A percentile compares a stretch with the other conserved stretches of the same genome.
Conservation (phyloP, 2,888 invertebrate species). For the Acrobasis suavella region DNA sequence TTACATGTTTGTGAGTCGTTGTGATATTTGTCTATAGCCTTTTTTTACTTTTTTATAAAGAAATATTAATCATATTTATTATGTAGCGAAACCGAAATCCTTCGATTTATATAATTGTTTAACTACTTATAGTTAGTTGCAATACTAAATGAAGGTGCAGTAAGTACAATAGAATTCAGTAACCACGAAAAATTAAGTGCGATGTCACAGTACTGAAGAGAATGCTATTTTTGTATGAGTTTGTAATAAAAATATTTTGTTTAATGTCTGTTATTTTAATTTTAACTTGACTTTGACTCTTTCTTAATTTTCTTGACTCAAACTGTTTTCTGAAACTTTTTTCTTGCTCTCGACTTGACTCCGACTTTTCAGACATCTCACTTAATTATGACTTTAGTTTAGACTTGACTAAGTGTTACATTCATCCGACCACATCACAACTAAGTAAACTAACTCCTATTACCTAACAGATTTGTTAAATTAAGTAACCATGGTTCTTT, state of each 20-base stretch:
- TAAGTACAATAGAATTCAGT: slow-evolving; percentile 26
- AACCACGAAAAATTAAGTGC: slow-evolving; percentile 63
- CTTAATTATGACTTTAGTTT: slow-evolving; percentile 50
- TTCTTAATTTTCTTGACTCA: slow-evolving; percentile 30
- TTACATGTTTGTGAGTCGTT: slow-evolving; percentile 33
- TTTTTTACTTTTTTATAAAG: slow-evolving; percentile 50
- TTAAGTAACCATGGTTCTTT: too few species aligned
- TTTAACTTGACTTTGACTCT: slow-evolving; percentile 31
- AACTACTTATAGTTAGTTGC: slow-evolving; percentile 45
- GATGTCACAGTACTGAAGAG: slow-evolving; percentile 54
- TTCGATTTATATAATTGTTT: slow-evolving; percentile 49
- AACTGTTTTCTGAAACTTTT: slow-evolving; percentile 28
- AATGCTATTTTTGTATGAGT: slow-evolving; percentile 40
- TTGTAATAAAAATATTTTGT: slow-evolving; percentile 63
- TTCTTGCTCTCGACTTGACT: slow-evolving; percentile 47
- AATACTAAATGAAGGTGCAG: slow-evolving; percentile 49
- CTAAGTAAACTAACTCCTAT: too few species aligned
- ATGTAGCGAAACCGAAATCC: slow-evolving; percentile 36
- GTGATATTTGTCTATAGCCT: slow-evolving; percentile 33
- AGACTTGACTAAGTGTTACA: slow-evolving; percentile 33
- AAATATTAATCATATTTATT: slow-evolving; percentile 50
- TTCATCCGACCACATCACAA: too few species aligned
- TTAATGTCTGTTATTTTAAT: slow-evolving; percentile 48
- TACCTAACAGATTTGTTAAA: too few species aligned
- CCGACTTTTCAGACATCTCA: slow-evolving; percentile 69